phyloP scores from a whole-genome alignment of 2,797 vertebrate genomes.

The Epinephelus malabaricus region DNA sequence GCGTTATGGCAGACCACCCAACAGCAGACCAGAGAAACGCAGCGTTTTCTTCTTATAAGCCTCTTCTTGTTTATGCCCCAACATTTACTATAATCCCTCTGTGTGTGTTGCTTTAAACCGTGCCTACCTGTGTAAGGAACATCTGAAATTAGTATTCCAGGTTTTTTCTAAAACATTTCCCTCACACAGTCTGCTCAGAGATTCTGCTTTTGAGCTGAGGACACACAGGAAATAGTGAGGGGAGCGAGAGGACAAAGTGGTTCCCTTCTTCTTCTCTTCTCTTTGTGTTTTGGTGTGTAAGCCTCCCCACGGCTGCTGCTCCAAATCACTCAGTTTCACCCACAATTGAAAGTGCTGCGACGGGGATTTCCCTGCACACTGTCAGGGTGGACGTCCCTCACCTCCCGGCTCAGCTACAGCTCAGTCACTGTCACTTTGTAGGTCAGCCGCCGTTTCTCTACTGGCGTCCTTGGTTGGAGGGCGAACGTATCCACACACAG shows the following conservation, averaged over 20 bases:
- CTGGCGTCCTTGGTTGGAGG: constrained; percentile 81
- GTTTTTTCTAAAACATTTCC: constrained; percentile 17
- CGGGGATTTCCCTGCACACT: constrained; percentile 62
- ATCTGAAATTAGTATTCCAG: constrained; percentile 42
- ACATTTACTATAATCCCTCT: constrained; percentile 51
- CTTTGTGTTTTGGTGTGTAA: constrained; percentile 39
- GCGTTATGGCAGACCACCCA: constrained; percentile 76
- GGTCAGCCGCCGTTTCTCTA: constrained; percentile 73
- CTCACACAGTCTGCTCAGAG: constrained; percentile 15
- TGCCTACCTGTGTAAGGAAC: constrained; percentile 42
- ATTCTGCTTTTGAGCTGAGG: constrained; percentile 42
- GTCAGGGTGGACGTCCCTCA: constrained; percentile 50
- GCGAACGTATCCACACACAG: constrained; percentile 43
- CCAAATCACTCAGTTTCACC: constrained; percentile 45
- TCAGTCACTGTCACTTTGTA: constrained; percentile 80
- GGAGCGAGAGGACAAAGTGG: constrained; percentile 3
- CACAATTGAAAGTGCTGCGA: constrained; percentile 51
- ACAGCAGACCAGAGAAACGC: constrained; percentile 59
- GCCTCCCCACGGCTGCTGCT: constrained; percentile 24
- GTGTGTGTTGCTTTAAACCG: constrained; percentile 30
- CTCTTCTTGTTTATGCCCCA: constrained; percentile 64
- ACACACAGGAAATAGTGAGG: constrained; percentile 9
- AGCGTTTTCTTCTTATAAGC: constrained; percentile 54
- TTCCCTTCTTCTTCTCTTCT: constrained; percentile 25
- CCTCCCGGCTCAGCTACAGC: constrained; percentile 58